Evolutionary conservation across 2,888 invertebrate genomes (phyloP), one percentile per base, ranked within the genome.

Genomic region (Uloborus plumipes): DNA sequence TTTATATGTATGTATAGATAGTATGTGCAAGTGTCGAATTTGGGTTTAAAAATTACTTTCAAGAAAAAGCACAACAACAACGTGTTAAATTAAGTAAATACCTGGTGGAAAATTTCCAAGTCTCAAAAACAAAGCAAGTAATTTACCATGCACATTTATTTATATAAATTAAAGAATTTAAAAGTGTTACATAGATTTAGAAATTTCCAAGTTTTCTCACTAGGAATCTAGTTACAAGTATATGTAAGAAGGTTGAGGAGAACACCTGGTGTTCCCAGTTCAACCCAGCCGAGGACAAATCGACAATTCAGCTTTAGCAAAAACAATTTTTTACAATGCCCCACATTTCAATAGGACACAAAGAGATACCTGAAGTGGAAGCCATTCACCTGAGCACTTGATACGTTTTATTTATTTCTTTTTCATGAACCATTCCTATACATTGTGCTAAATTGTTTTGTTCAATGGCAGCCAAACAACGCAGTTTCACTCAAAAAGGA

Each of bases 351-450:
- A 16, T 15, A 61, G 22, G 22, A 16, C 22, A 61, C 3, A 61
- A 26, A 31, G 22, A 55, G 55, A 55, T 74, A 81, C 80, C 80
- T 59, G 80, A 74, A 81, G 65, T 74, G 80, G 80, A 81, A 81
- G 80, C 80, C 80, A 81, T 69, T 81, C 80, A 81, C 80, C 80
- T 81, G 80, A 81, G 80, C 80, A 70, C 67, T 70, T 81, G 74
- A 81, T 81, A 81, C 74, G 74, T 81, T 74, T 47, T 18, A 39
- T 39, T 31, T 62, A 4, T 64, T 59, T 39, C 4, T 64, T 59
- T 39, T 26, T 39, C 69, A 53, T 67, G 61, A 51, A 80, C 64
- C 79, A 65, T 78, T 78, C n/a, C 70, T 72, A 74, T 72, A 81
- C 80, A 80, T 81, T 81, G 80, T 81, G 80, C 80, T 73, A 62